phyloP scores from a whole-genome alignment of 2,113 vertebrate species.

The Tursiops truncatus region DNA sequence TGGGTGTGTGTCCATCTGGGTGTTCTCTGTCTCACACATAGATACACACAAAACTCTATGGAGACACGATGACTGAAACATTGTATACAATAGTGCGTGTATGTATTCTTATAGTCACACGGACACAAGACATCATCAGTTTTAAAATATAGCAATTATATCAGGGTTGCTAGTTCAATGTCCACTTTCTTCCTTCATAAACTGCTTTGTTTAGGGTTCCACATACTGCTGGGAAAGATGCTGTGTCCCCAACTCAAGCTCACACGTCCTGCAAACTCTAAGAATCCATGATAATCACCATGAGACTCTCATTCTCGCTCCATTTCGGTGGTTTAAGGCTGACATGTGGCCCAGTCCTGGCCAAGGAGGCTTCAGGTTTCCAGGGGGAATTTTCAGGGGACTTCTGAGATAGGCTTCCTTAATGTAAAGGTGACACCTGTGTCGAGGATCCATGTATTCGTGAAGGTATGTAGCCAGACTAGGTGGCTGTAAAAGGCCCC shows the following conservation, averaged over 20 bases:
- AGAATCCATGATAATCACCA: background rate
- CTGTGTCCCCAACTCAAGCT: background rate
- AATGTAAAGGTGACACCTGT: background rate
- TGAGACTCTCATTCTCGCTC: background rate
- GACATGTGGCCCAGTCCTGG: too few relatives aligned
- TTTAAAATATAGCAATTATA: background rate
- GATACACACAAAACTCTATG: background rate
- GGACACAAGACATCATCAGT: background rate
- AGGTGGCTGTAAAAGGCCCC: background rate
- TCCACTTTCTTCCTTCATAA: background rate
- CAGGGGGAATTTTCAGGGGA: accelerated
- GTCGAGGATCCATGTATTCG: background rate
- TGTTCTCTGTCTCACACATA: background rate
- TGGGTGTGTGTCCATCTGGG: background rate
- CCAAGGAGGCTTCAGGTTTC: background rate
- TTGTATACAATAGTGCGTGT: accelerated
- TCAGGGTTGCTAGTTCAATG: background rate
- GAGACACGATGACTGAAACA: background rate
- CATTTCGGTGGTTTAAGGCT: background rate
- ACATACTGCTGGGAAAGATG: background rate
- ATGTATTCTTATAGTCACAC: background rate
- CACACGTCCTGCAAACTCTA: background rate
- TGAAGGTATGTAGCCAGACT: too few relatives aligned
- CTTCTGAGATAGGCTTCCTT: background rate
- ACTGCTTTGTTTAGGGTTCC: background rate